A percentile compares a stretch with the other conserved stretches of the same genome.
Conservation (phyloP, 2,888 invertebrate species). For the Parnassius apollo region DNA sequence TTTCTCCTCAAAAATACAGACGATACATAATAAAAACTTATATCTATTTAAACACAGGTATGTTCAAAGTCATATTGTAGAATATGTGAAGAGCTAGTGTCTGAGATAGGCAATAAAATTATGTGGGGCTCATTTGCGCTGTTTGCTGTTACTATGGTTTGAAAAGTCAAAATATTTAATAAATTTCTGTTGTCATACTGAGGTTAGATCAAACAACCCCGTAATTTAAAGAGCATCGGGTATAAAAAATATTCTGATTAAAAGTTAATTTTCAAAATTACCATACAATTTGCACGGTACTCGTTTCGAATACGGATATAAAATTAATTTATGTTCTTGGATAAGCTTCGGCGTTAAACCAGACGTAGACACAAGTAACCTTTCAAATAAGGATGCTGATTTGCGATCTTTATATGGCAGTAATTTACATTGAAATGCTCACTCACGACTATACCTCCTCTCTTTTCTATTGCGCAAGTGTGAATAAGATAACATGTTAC, state of each 20-base stretch:
- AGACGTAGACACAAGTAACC: slow-evolving; percentile 23
- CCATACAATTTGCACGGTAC: slow-evolving; percentile 8
- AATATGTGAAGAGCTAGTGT: too few relatives aligned
- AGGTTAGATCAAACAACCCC: too few relatives aligned
- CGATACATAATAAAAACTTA: too few relatives aligned
- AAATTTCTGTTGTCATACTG: too few relatives aligned
- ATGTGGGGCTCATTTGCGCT: too few relatives aligned
- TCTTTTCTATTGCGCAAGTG: slow-evolving; percentile 27
- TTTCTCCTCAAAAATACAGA: too few relatives aligned
- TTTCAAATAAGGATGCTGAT: slow-evolving; percentile 28
- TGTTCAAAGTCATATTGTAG: too few relatives aligned
- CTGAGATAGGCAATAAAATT: too few relatives aligned
- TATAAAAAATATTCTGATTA: neutral
- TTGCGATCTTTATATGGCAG: slow-evolving; percentile 28
- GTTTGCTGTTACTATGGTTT: too few relatives aligned
- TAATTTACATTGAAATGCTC: slow-evolving; percentile 26
- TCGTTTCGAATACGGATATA: slow-evolving; percentile 6
- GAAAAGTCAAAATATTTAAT: too few relatives aligned
- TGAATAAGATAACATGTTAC: slow-evolving; percentile 22
- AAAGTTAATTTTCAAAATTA: neutral
- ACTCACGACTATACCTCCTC: slow-evolving; percentile 26
- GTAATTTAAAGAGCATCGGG: too few relatives aligned
- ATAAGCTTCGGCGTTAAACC: slow-evolving; percentile 7
- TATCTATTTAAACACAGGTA: too few relatives aligned
- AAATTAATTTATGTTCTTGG: slow-evolving; percentile 11